phyloP scores from a whole-genome alignment of 1,140 invertebrate species.

The Helicoverpa zea region DNA sequence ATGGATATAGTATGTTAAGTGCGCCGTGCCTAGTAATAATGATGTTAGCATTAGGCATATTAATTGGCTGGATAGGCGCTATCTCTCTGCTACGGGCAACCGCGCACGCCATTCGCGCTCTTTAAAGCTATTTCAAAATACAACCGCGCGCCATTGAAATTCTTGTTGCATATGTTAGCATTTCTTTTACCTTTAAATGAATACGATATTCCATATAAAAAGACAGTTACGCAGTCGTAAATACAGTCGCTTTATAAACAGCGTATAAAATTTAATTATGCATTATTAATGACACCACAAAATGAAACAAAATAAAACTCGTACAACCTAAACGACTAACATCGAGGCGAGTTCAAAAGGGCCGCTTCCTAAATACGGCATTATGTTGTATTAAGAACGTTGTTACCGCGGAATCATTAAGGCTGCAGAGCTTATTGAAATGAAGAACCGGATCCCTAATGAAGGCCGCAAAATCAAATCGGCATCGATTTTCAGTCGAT shows the following conservation, averaged over 20 bases:
- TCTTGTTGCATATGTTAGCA: slow-evolving; percentile 1
- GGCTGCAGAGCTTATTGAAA: slow-evolving; percentile 80
- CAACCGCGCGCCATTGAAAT: slow-evolving; percentile 7
- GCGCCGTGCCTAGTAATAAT: slow-evolving; percentile 83
- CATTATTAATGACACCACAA: slow-evolving; percentile 66
- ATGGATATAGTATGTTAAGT: slow-evolving; percentile 86
- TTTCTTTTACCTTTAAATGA: slow-evolving; percentile 15
- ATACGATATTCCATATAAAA: slow-evolving; percentile 19
- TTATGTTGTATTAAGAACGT: slow-evolving; percentile 79
- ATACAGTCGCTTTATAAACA: slow-evolving; percentile 58
- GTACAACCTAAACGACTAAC: slow-evolving; percentile 68
- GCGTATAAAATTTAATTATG: slow-evolving; percentile 69
- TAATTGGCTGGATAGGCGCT: slow-evolving; percentile 84
- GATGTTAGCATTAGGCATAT: slow-evolving; percentile 86
- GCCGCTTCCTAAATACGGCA: slow-evolving; percentile 82
- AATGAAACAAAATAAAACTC: slow-evolving; percentile 65
- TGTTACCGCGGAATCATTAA: slow-evolving; percentile 84
- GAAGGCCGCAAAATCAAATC: slow-evolving; percentile 84
- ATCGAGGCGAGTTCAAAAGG: slow-evolving; percentile 73
- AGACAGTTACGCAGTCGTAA: slow-evolving; percentile 43
- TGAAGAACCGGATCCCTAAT: slow-evolving; percentile 83
- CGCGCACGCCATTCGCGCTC: slow-evolving; percentile 70
- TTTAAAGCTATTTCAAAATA: slow-evolving; percentile 46
- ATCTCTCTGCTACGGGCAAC: slow-evolving; percentile 72
- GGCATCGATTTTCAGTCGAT: slow-evolving; percentile 79